Conservation (phyloP, 2,888 invertebrate genomes). For the Uloborus plumipes region DNA sequence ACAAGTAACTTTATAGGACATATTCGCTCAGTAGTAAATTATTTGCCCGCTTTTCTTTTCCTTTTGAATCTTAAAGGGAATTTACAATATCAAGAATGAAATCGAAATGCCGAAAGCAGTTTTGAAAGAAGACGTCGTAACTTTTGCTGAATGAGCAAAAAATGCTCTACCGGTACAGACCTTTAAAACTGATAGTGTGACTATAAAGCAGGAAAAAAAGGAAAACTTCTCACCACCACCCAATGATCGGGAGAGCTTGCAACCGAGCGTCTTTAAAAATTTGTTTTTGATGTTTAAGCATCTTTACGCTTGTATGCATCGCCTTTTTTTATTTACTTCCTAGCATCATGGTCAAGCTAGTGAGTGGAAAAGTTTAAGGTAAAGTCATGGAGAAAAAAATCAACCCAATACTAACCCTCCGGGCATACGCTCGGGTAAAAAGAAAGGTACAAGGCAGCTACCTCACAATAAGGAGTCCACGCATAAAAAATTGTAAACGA, state of each 20-base stretch:
- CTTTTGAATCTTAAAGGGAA: too few relatives aligned
- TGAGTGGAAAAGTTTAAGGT: background rate
- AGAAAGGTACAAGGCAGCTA: background rate
- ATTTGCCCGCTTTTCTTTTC: too few relatives aligned
- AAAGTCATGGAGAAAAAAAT: background rate
- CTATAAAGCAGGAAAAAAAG: background rate
- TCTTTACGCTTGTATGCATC: background rate
- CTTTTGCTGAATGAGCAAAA: too few relatives aligned
- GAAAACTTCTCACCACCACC: background rate
- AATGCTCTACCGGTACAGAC: background rate
- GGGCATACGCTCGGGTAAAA: background rate
- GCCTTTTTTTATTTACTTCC: background rate
- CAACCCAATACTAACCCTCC: background rate
- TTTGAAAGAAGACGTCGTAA: too few relatives aligned
- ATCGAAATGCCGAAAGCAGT: too few relatives aligned
- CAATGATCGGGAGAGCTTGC: background rate
- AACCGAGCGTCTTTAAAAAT: background rate
- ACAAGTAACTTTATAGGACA: too few relatives aligned
- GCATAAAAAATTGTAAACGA: too few relatives aligned
- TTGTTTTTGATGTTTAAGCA: background rate
- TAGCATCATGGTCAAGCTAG: background rate
- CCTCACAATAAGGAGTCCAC: conserved; percentile 17
- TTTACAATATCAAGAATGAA: too few relatives aligned
- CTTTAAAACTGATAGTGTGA: conserved; percentile 3
- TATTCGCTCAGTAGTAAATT: too few relatives aligned